Base-by-base conservation (phyloP, 2,797 vertebrate genomes). In the Cyprinodon diabolis region DNA sequence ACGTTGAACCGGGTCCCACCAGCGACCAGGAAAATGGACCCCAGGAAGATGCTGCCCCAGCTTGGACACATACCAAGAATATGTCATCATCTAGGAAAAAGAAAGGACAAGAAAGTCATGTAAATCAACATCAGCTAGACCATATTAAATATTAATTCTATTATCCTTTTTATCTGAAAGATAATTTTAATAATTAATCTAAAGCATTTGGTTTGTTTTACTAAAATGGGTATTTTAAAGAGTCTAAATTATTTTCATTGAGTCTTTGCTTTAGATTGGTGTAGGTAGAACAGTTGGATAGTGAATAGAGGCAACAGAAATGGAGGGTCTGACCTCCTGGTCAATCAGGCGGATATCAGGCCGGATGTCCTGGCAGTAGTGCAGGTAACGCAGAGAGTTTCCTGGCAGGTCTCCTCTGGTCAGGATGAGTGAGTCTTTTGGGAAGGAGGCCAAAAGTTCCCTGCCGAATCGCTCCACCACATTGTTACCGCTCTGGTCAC, bases 351-450 rank as follows among this genome's bases (percentile, higher is more conserved):
- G 95, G 65, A 97, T 55, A 80, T 99, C 97, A 1, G 97, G 95
- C 77, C 97, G 95, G 51, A 95, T 60, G 0, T 91, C 95, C 84
- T 96, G 96, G 4, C 98, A 99, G 75, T 97, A 98, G 92, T 98
- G 95, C 51, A 98, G 66, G 69, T 99, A 99, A 77, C 98, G 97
- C 80, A 99, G 92, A 30, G 97, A 94, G 89, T 99, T 99, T 55
- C 98, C 98, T 0, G 98, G 97, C 79, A 99, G 90, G 86, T 99
- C 98, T 82, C 98, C 98, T 86, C 97, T 95, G 15, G 98, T 96
- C 92, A 99, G 91, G 83, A 99, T 88, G 87, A 98, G 91, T 0
- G 97, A 95, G 76, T 93, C 90, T 1, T 0, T 15, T 2, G 98
- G 96, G 87, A 98, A 82, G 2, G 97, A 98, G 78, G 91, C 89